Evolutionary conservation across 2,797 vertebrate genomes (phyloP).

Genomic region (Phalloptychus januarius): DNA sequence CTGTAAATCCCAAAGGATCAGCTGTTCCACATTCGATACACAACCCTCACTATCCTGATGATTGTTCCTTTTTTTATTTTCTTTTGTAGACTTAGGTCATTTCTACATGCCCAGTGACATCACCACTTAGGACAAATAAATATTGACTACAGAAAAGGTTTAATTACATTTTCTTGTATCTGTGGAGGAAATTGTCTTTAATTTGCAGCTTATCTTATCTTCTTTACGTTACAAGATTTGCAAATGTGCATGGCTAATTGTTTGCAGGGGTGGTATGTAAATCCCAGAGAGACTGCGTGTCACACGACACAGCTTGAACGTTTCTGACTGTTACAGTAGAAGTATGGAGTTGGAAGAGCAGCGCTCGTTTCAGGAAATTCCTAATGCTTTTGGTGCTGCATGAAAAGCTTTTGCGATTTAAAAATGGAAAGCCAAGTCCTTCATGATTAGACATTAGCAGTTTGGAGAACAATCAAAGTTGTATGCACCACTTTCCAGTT

Average conservation of each 20-base stretch:
- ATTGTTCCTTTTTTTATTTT: neutral
- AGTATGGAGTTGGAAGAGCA: conserved; percentile 1
- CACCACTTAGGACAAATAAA: neutral
- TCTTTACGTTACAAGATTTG: neutral
- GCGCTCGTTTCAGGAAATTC: conserved; percentile 12
- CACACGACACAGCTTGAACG: conserved; percentile 26
- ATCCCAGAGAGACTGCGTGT: conserved; percentile 6
- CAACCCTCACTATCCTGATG: neutral
- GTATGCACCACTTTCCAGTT: conserved; percentile 71
- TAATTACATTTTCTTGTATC: neutral
- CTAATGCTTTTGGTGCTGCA: conserved; percentile 28
- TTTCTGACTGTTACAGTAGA: conserved; percentile 18
- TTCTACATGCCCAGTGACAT: neutral
- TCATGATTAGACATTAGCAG: conserved; percentile 79
- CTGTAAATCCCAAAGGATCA: conserved; percentile 1
- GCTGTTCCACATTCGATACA: neutral
- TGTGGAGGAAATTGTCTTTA: conserved; percentile 8
- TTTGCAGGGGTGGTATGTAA: conserved; percentile 7
- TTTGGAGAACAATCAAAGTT: conserved; percentile 78
- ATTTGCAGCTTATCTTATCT: conserved; percentile 2
- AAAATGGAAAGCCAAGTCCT: conserved; percentile 54
- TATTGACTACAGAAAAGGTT: neutral
- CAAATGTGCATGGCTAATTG: neutral
- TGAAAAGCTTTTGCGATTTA: conserved; percentile 55
- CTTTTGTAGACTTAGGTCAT: neutral